Percentiles rank a stretch among this genome's conserved stretches.
phyloP scores from a whole-genome alignment of 2,888 invertebrate species.

The Trilocha varians region DNA sequence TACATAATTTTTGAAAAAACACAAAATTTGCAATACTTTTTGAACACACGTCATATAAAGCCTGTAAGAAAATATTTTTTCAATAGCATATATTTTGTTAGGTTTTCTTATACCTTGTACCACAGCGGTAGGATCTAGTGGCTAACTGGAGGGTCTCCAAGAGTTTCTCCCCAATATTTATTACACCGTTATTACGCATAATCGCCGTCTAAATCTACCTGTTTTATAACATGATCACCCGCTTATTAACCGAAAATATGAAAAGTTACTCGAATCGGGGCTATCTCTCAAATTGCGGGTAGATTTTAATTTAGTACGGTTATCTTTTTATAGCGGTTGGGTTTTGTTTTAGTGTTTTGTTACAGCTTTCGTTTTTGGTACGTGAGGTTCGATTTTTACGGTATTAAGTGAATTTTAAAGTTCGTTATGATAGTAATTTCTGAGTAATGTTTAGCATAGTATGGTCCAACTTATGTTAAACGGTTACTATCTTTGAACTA shows the following conservation, averaged over 20 bases:
- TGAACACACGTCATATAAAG: no score
- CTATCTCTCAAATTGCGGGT: constrained; percentile 5
- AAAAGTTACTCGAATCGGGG: constrained; percentile 30
- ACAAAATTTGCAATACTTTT: no score
- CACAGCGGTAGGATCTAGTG: constrained; percentile 9
- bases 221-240: constrained; percentile 54
- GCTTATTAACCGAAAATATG: constrained; percentile 38
- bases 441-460: no score
- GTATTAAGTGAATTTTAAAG: no score
- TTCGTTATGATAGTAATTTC: no score
- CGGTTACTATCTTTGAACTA: no score
- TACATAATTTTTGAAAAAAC: no score
- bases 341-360: not conserved
- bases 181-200: constrained; percentile 60
- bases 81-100: not conserved
- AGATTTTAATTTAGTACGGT: not conserved
- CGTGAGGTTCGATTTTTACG: no score
- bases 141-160: constrained; percentile 36
- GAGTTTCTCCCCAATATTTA: constrained; percentile 60
- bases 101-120: constrained; percentile 13
- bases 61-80: no score
- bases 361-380: no score
- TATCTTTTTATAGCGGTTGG: not conserved
- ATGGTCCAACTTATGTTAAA: no score
- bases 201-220: constrained; percentile 56